These are phyloP conservation scores for Trichonephila clavata DNA, from an alignment of 1,140 invertebrate genomes.

Conservation along the genomic window DNA sequence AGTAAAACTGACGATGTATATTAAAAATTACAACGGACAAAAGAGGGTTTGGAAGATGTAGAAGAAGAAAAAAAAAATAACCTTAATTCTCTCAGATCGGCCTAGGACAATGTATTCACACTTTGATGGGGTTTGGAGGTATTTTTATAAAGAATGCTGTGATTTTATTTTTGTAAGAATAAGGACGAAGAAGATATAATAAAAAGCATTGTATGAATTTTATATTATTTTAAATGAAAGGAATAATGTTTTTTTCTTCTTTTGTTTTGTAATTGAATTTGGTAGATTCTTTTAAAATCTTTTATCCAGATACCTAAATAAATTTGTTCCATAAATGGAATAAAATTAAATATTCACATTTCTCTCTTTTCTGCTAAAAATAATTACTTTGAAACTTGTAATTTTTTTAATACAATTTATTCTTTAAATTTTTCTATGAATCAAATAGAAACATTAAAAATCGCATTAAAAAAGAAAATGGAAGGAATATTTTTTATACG, in stretches of 20 bases:
- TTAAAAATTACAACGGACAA: constrained; percentile 20
- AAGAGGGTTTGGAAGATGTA: not conserved
- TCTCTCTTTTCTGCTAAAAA: too few species aligned
- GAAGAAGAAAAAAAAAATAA: not conserved
- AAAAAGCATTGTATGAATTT: not conserved
- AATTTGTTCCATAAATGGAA: too few species aligned
- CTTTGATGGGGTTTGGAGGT: not conserved
- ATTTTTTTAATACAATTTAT: too few species aligned
- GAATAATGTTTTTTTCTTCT: not conserved
- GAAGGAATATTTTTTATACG: too few species aligned
- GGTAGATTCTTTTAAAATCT: too few species aligned
- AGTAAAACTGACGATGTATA: not conserved
- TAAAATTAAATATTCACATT: too few species aligned
- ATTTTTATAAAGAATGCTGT: not conserved
- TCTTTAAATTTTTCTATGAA: too few species aligned
- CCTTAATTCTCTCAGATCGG: not conserved
- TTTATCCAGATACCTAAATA: too few species aligned
- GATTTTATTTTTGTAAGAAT: not conserved
- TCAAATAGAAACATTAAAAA: too few species aligned
- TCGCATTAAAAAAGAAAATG: too few species aligned
- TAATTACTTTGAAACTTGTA: too few species aligned
- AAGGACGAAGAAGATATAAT: not conserved
- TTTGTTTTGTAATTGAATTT: not conserved
- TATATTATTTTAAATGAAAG: constrained; percentile 1
- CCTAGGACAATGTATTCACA: not conserved